A percentile compares a stretch with the other conserved stretches of the same genome.
Evolutionary conservation across 2,113 vertebrate genomes (phyloP).

Genomic region (Sander vitreus): DNA sequence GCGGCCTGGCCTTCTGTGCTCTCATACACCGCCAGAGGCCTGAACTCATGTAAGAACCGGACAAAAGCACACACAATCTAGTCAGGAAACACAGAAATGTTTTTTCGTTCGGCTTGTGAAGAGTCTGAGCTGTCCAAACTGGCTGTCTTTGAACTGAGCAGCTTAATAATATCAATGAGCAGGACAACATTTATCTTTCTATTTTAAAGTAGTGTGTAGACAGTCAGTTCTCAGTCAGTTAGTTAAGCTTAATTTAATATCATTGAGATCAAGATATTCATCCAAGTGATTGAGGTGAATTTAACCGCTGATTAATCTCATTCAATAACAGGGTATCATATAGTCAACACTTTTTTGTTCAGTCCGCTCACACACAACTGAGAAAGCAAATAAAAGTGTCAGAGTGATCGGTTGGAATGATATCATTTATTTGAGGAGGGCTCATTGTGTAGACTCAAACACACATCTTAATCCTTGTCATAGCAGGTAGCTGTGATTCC

Average conservation of each 20-base stretch:
- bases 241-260: neutral
- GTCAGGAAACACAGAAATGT: neutral
- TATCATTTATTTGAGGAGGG: slow-evolving; percentile 6
- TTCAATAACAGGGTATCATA: neutral
- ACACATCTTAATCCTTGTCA: neutral
- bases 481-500: slow-evolving; percentile 3
- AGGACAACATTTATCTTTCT: neutral
- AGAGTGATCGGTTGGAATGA: neutral
- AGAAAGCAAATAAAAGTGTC: neutral
- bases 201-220: neutral
- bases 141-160: neutral
- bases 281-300: neutral
- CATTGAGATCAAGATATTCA: neutral
- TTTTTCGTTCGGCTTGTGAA: slow-evolving; percentile 1
- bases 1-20: slow-evolving; percentile 93
- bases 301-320: neutral
- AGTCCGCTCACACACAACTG: neutral
- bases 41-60: slow-evolving; percentile 86
- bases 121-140: slow-evolving; percentile 2
- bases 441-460: neutral
- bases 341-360: neutral
- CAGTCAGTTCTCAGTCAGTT: neutral
- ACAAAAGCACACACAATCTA: neutral
- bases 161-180: neutral
- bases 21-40: slow-evolving; percentile 94